These are phyloP conservation scores for Parauchenoglanis punctatus DNA, from an alignment of 2,797 vertebrate genomes.

Conservation along the genomic window DNA sequence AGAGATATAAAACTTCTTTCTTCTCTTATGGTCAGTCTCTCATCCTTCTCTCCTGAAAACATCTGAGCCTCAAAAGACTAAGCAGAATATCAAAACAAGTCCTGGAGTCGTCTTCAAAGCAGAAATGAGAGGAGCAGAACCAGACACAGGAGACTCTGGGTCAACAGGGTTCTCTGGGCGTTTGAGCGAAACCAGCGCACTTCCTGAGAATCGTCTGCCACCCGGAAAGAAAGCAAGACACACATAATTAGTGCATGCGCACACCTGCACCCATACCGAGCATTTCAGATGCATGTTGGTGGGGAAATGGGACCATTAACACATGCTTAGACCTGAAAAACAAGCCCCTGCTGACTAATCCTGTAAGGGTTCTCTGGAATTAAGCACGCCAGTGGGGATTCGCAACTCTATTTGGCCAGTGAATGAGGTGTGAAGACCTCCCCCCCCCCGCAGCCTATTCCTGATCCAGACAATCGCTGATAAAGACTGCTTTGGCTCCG, in stretches of 20 bases:
- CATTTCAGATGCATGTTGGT: not conserved
- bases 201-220: conserved; percentile 73
- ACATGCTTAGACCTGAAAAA: conserved; percentile 50
- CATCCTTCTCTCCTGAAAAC: conserved; percentile 15
- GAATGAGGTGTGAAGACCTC: conserved; percentile 56
- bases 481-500: conserved; percentile 17
- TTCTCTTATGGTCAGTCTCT: not conserved
- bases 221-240: conserved; percentile 30
- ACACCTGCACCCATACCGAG: conserved; percentile 5
- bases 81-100: not conserved
- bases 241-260: conserved; percentile 1
- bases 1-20: not conserved
- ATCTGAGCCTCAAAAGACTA: conserved; percentile 9
- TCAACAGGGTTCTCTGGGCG: conserved; percentile 53
- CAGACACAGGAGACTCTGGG: conserved; percentile 38
- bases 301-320: conserved; percentile 45
- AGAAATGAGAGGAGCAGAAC: conserved; percentile 51
- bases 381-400: conserved; percentile 50
- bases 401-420: conserved; percentile 50
- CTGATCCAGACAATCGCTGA: conserved; percentile 41
- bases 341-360: conserved; percentile 38
- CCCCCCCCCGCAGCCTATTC: conserved; percentile 32
- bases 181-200: conserved; percentile 69
- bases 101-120: conserved; percentile 30
- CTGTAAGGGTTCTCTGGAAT: conserved; percentile 39